phyloP scores from a whole-genome alignment of 1,140 invertebrate species.

The Nomia melanderi region DNA sequence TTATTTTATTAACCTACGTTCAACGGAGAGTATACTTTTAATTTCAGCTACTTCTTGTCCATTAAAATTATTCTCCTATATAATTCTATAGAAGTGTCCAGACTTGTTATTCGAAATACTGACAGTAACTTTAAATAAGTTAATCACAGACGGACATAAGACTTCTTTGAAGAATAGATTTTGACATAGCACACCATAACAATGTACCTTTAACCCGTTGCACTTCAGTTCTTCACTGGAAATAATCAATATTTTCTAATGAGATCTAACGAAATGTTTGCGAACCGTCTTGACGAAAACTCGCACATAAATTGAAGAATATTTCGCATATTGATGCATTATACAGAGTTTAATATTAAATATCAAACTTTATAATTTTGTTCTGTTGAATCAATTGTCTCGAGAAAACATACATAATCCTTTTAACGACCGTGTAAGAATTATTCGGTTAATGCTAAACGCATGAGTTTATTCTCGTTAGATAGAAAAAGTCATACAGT shows the following conservation, averaged over 20 bases:
- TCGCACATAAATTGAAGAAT: too few relatives aligned
- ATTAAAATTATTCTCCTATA: too few relatives aligned
- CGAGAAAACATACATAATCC: constrained; percentile 54
- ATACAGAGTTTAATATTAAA: too few relatives aligned
- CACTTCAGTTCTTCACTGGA: too few relatives aligned
- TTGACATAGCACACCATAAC: constrained; percentile 70
- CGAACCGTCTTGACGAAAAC: too few relatives aligned
- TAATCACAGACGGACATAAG: constrained; percentile 28
- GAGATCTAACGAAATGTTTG: constrained; percentile 20
- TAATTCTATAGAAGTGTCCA: too few relatives aligned
- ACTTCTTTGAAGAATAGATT: constrained; percentile 73
- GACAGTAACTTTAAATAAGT: constrained; percentile 8
- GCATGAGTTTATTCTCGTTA: constrained; percentile 13
- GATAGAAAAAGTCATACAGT: constrained; percentile 23
- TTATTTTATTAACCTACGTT: too few relatives aligned
- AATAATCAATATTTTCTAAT: too few relatives aligned
- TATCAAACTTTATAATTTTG: too few relatives aligned
- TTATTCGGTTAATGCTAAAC: constrained; percentile 44
- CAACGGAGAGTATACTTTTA: too few relatives aligned
- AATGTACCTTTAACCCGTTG: constrained; percentile 54
- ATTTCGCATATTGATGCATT: too few relatives aligned
- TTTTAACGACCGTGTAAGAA: constrained; percentile 44
- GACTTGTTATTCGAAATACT: neutral
- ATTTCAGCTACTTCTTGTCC: too few relatives aligned
- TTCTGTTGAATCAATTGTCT: neutral